phyloP scores from a whole-genome alignment of 2,888 invertebrate species.

The Embidobia sp. region DNA sequence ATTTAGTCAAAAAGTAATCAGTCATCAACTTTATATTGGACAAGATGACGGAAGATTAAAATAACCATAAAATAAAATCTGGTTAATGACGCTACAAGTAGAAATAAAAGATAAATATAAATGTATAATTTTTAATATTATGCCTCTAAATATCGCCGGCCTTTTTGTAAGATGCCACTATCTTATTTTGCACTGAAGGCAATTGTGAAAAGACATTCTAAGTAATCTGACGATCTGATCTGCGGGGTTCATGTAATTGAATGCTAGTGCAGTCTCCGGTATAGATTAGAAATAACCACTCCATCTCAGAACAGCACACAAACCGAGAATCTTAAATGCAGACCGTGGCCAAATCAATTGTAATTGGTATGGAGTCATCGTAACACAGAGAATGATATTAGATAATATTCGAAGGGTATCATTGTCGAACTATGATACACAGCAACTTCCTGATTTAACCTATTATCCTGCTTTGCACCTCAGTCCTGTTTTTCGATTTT shows the following conservation, averaged over 20 bases:
- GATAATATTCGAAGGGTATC: constrained; percentile 18
- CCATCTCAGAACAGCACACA: not conserved
- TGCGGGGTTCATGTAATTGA: constrained; percentile 2
- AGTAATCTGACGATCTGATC: constrained; percentile 3
- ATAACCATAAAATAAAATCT: no score
- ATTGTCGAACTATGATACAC: constrained; percentile 16
- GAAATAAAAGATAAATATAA: no score
- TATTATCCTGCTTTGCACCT: no score
- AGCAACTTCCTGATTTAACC: not conserved
- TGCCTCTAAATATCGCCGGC: no score
- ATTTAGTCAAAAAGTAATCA: no score
- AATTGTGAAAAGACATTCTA: not conserved
- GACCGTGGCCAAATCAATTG: constrained; percentile 4
- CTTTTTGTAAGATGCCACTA: no score
- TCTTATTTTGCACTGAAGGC: no score
- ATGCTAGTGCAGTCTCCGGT: not conserved
- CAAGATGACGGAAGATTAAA: no score
- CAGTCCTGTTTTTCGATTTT: no score
- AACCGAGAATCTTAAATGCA: constrained; percentile 10
- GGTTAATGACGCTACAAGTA: no score
- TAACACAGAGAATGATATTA: not conserved
- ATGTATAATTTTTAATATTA: no score
- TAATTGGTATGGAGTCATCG: constrained; percentile 11
- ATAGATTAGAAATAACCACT: not conserved
- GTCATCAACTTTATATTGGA: no score